Evolutionary conservation across 2,888 invertebrate genomes (phyloP), one percentile per base, ranked within the genome.

Genomic region (Hydriomena furcata): DNA sequence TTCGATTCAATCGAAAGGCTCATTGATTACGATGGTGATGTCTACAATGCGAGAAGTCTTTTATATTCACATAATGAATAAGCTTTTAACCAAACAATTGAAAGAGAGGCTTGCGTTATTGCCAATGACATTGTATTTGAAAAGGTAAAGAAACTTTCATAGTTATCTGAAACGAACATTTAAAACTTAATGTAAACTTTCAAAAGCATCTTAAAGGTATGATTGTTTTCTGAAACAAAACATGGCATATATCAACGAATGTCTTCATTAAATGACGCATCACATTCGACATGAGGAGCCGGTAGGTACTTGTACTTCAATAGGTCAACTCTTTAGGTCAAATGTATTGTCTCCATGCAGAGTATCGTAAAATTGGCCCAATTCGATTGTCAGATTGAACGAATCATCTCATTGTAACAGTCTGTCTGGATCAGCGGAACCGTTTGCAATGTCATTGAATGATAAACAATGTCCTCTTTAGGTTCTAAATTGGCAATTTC

Each of bases 301-400:
- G 28, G 5, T 27, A 31, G 7, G 13, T 13, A 13, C 13, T 30
- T 23, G 36, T 31, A 20, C 24, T 24, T 38, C 7, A 27, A n/a
- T 25, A 23, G 32, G 10, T 17, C 25, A 32, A 20, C 28, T 40
- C 40, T 10, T 40, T 21, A 32, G 50, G 20, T 51, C 51, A 45
- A 36, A 40, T 11, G 11, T 34, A 34, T 51, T 30, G 40, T 40
- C 37, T 36, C 28, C 34, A 40, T 34, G 12, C 11, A 28, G 31
- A 30, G 41, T 49, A 52, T 52, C 31, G 48, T 46, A 35, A 48
- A 44, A 40, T 41, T 37, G 41, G 44, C 40, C 28, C 44, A 42
- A 57, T 57, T 57, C 43, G 42, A 55, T 44, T 53, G 46, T 21
- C 34, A 43, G 46, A 58, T 58, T 57, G 42, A 56, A 58, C 51